phyloP scores from a whole-genome alignment of 2,797 vertebrate species.

The Eidolon dupreanum region DNA sequence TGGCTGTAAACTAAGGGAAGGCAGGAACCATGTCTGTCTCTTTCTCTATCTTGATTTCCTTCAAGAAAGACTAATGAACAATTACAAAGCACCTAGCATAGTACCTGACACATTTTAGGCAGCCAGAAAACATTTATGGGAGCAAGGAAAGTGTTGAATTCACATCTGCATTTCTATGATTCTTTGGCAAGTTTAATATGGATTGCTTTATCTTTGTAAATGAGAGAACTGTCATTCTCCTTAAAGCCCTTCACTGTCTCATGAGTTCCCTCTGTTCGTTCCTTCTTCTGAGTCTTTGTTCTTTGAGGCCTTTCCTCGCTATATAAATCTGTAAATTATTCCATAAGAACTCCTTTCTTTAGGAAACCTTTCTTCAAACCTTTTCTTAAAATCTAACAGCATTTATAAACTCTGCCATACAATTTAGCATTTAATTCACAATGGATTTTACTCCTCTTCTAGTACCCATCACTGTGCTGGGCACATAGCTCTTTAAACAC shows the following conservation, averaged over 20 bases:
- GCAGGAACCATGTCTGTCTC: background rate
- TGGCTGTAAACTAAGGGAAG: background rate
- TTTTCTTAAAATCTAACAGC: background rate
- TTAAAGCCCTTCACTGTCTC: background rate
- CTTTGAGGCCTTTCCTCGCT: background rate
- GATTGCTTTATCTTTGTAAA: background rate
- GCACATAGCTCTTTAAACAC: background rate
- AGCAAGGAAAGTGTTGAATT: background rate
- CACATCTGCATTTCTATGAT: background rate
- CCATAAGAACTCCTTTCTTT: background rate
- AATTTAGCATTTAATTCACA: background rate
- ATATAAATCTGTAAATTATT: slow-evolving; percentile 12
- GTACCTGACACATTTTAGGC: background rate
- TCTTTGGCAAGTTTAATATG: background rate
- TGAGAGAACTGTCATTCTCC: background rate
- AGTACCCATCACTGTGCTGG: background rate
- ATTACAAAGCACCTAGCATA: background rate
- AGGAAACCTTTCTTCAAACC: background rate
- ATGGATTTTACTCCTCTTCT: background rate
- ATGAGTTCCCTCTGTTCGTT: slow-evolving; percentile 15
- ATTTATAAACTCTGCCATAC: background rate
- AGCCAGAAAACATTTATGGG: background rate
- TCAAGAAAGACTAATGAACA: background rate
- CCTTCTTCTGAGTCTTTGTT: background rate
- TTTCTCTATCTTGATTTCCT: background rate